Evolutionary conservation across 1,140 invertebrate species (phyloP).

Genomic region (Hormaphis cornu): DNA sequence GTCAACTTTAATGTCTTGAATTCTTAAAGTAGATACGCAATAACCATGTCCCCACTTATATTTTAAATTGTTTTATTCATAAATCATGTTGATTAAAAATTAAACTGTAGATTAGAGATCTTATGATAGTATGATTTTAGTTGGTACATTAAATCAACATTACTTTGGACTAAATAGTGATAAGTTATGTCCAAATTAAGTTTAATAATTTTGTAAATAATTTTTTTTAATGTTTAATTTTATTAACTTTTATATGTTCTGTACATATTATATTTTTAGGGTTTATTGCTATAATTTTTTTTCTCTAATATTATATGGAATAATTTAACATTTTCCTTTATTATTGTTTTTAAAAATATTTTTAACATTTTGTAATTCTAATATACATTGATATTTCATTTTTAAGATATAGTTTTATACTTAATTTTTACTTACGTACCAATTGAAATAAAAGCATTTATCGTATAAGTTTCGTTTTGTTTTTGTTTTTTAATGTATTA

Average conservation of each 20-base stretch:
- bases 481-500: background rate
- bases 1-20: background rate
- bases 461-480: background rate
- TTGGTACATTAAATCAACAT: background rate
- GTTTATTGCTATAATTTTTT: slow-evolving; percentile 1
- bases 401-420: background rate
- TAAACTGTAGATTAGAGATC: too few species aligned
- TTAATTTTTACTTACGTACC: background rate
- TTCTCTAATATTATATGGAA: background rate
- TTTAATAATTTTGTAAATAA: background rate
- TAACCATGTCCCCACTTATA: background rate
- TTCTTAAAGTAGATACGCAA: background rate
- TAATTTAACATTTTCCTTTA: background rate
- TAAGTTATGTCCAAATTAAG: slow-evolving; percentile 4
- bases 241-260: slow-evolving; percentile 13
- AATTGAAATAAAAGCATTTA: background rate
- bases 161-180: slow-evolving; percentile 1
- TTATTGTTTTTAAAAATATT: background rate
- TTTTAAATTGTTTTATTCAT: too few species aligned
- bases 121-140: background rate
- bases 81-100: too few species aligned
- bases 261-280: slow-evolving; percentile 5
- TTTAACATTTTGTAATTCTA: background rate
- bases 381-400: too few species aligned
- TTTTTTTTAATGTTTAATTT: slow-evolving; percentile 12